Percentiles rank a stretch among this genome's conserved stretches.
Conservation (phyloP, 2,113 vertebrate genomes). For the Heterotis niloticus region DNA sequence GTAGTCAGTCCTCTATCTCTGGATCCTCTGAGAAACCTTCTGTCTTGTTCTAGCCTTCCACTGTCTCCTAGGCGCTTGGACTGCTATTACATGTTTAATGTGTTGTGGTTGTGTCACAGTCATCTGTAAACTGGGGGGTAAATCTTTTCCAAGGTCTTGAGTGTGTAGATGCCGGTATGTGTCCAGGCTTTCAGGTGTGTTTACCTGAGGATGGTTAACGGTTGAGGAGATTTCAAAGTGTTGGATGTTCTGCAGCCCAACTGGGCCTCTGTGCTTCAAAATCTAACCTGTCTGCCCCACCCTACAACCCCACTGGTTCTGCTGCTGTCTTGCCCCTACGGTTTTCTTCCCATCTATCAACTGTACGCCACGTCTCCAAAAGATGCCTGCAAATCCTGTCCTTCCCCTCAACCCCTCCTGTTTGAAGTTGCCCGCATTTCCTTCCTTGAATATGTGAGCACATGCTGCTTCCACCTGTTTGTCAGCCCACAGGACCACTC, state of each 20-base stretch:
- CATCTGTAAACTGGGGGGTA: too few relatives aligned
- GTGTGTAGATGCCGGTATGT: too few relatives aligned
- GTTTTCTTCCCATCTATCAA: not conserved
- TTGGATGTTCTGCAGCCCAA: too few relatives aligned
- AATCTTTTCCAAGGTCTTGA: too few relatives aligned
- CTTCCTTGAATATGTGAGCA: not conserved
- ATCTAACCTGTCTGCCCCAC: too few relatives aligned
- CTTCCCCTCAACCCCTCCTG: not conserved
- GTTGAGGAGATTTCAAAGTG: too few relatives aligned
- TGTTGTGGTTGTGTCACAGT: not conserved
- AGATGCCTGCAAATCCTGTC: not conserved
- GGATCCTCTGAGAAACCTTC: not conserved
- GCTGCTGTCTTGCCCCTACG: too few relatives aligned
- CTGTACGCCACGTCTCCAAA: not conserved
- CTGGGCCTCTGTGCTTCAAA: too few relatives aligned
- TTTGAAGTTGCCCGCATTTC: not conserved
- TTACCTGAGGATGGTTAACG: too few relatives aligned
- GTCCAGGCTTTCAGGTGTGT: too few relatives aligned
- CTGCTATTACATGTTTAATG: not conserved
- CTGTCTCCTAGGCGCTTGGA: not conserved
- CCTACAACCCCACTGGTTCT: too few relatives aligned
- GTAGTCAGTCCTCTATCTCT: too few relatives aligned
- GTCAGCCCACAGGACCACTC: not conserved
- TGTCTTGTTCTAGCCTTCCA: not conserved
- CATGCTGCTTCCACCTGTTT: not conserved